Evolutionary conservation across 2,888 invertebrate species (phyloP).

Genomic region (Acanthacorydalis orientalis): DNA sequence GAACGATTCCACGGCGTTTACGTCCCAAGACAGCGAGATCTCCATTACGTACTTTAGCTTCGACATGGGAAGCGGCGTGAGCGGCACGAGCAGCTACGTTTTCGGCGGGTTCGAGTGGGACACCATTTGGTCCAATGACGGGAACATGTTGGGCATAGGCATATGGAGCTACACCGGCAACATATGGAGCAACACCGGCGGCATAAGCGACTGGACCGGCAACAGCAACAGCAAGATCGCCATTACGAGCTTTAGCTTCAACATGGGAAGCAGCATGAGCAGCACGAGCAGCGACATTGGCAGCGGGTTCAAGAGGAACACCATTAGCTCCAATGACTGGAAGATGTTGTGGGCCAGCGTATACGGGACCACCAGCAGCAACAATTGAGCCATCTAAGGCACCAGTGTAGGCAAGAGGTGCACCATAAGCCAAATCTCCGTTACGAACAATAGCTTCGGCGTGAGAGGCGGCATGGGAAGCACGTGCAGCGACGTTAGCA

Average conservation of each 20-base stretch:
- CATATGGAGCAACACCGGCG: conserved; percentile 14
- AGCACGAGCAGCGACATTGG: conserved; percentile 2
- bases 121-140: conserved; percentile 2
- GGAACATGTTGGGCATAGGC: conserved; percentile 9
- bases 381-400: conserved; percentile 14
- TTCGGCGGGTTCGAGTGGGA: conserved; percentile 6
- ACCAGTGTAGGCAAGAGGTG: neutral
- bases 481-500: neutral
- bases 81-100: conserved; percentile 6
- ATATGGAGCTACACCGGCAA: conserved; percentile 16
- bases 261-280: neutral
- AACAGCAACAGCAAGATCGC: neutral
- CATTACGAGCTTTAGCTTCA: conserved; percentile 2
- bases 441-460: neutral
- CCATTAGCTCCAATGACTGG: conserved; percentile 3
- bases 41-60: conserved; percentile 34
- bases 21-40: conserved; percentile 25
- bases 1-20: neutral
- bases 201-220: conserved; percentile 12
- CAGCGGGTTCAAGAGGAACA: conserved; percentile 3
- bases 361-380: neutral
- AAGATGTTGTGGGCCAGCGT: conserved; percentile 1
- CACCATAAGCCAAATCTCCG: conserved; percentile 16
- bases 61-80: conserved; percentile 12
- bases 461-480: neutral